Percentiles rank a stretch among this genome's conserved stretches.
Conservation (phyloP, 2,888 invertebrate species). For the Allacma fusca region DNA sequence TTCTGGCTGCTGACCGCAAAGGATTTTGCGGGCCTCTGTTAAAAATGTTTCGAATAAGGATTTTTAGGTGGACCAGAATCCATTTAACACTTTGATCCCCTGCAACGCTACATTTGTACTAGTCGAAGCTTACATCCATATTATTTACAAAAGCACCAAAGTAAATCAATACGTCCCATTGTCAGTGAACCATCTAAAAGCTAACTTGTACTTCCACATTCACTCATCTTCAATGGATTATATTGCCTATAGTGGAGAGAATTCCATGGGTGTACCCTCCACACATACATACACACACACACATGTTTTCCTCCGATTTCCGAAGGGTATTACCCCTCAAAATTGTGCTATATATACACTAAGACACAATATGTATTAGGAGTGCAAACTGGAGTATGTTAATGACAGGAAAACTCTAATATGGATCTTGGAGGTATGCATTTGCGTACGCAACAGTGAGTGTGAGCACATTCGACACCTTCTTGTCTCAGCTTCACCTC, state of each 20-base stretch:
- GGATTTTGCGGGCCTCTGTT: too few relatives aligned
- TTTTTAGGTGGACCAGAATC: neutral
- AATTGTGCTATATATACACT: too few relatives aligned
- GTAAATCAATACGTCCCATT: neutral
- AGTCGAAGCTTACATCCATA: constrained; percentile 29
- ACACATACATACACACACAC: constrained; percentile 51
- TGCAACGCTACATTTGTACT: constrained; percentile 33
- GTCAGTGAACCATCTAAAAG: constrained; percentile 34
- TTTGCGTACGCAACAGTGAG: too few relatives aligned
- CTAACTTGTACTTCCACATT: constrained; percentile 30
- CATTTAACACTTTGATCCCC: constrained; percentile 35
- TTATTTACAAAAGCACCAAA: constrained; percentile 17
- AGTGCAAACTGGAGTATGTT: too few relatives aligned
- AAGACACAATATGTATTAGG: too few relatives aligned
- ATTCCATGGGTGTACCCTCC: constrained; percentile 44
- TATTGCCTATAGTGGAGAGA: constrained; percentile 26
- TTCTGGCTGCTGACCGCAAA: too few relatives aligned
- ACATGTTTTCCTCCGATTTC: neutral
- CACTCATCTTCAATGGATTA: constrained; percentile 28
- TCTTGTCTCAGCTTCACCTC: constrained; percentile 51
- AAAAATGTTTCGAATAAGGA: too few relatives aligned
- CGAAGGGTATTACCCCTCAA: too few relatives aligned
- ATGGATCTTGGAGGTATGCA: too few relatives aligned
- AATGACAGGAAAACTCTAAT: too few relatives aligned
- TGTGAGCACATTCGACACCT: constrained; percentile 46